phyloP scores from a whole-genome alignment of 2,113 vertebrate species.

The Anolis sagrei region DNA sequence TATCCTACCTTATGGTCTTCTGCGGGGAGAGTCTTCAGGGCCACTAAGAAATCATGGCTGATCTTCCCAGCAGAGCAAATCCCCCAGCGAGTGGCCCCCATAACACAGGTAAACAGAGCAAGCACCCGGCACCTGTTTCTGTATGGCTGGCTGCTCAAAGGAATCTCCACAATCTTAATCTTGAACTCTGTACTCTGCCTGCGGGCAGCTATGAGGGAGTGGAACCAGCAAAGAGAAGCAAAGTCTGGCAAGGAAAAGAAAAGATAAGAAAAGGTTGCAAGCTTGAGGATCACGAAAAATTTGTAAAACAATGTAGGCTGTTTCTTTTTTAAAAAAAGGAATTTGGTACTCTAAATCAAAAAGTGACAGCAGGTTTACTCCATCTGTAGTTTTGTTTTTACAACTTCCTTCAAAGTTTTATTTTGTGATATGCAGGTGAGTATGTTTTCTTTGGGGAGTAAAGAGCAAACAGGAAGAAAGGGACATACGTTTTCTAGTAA shows the following conservation, averaged over 20 bases:
- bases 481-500: too few species aligned
- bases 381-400: too few species aligned
- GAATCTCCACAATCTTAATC: background rate
- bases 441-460: too few species aligned
- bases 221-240: background rate
- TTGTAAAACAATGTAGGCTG: too few species aligned
- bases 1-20: slow-evolving; percentile 82
- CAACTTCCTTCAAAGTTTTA: too few species aligned
- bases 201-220: background rate
- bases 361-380: too few species aligned
- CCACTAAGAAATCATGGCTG: slow-evolving; percentile 81
- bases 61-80: slow-evolving; percentile 83
- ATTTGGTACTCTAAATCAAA: too few species aligned
- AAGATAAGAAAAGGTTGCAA: background rate
- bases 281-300: too few species aligned
- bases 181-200: background rate
- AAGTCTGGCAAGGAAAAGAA: background rate
- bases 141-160: background rate
- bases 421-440: too few species aligned
- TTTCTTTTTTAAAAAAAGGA: too few species aligned
- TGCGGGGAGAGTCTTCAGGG: slow-evolving; percentile 77
- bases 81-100: slow-evolving; percentile 80
- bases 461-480: too few species aligned
- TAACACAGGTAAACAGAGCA: background rate
- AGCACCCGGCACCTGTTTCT: background rate